A percentile compares a stretch with the other conserved stretches of the same genome.
Conservation (phyloP, 2,113 vertebrate genomes). For the Mormyrus lacerda region DNA sequence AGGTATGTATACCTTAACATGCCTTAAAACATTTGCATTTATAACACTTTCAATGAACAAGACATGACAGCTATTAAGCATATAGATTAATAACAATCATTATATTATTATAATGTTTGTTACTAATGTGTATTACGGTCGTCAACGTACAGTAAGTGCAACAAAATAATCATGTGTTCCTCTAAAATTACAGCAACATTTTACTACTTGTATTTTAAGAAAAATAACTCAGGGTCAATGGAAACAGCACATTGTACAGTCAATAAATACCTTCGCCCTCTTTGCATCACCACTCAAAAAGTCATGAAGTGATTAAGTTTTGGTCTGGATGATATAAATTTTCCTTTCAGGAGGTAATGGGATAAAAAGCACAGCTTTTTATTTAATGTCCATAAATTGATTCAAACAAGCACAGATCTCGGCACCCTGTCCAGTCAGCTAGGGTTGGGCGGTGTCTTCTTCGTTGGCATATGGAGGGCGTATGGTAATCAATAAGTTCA, state of each 20-base stretch:
- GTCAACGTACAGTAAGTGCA: background rate
- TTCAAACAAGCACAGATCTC: conserved; percentile 61
- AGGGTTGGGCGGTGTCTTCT: background rate
- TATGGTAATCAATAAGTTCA: background rate
- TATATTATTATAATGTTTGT: background rate
- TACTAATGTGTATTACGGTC: background rate
- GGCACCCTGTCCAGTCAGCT: conserved; percentile 15
- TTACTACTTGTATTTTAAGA: background rate
- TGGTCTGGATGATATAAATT: conserved; percentile 76
- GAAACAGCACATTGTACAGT: conserved; percentile 42
- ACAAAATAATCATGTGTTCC: background rate
- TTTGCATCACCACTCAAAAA: conserved; percentile 34
- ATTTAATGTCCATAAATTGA: conserved; percentile 60
- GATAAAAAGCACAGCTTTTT: conserved; percentile 49
- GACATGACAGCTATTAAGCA: background rate
- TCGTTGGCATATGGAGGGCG: too few species aligned
- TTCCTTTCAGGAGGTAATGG: conserved; percentile 57
- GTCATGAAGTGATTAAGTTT: conserved; percentile 72
- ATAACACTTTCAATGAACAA: background rate
- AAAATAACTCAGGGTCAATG: background rate
- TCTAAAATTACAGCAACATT: background rate
- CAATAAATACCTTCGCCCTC: conserved; percentile 49
- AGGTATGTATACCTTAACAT: background rate
- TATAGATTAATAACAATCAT: background rate
- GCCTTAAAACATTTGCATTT: background rate